Evolutionary conservation across 2,888 invertebrate genomes (phyloP).

Genomic region (Anoncus sp.): DNA sequence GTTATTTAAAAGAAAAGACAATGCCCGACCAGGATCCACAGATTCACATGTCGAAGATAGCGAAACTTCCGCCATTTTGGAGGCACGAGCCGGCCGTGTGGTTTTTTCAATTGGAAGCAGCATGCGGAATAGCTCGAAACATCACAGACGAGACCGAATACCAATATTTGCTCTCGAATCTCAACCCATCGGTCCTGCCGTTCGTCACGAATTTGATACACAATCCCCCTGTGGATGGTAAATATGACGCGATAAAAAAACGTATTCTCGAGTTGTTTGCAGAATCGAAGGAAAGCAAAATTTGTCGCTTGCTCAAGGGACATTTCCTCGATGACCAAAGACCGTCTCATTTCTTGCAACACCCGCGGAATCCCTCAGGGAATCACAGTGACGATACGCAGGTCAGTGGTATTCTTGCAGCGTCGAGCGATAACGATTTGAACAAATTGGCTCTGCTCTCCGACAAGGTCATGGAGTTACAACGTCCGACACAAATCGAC

Average conservation of each 20-base stretch:
- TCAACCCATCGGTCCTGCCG: slow-evolving; percentile 1
- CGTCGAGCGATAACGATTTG: too few species aligned
- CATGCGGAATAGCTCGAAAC: not conserved
- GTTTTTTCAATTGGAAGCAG: slow-evolving; percentile 28
- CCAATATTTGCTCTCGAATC: slow-evolving; percentile 6
- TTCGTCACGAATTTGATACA: slow-evolving; percentile 22
- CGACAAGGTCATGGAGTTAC: too few species aligned
- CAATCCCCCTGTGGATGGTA: not conserved
- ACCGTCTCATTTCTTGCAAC: slow-evolving; percentile 24
- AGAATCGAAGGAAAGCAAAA: slow-evolving; percentile 15
- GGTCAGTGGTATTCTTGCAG: too few species aligned
- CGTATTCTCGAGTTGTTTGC: slow-evolving; percentile 6
- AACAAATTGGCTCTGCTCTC: too few species aligned
- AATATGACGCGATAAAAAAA: slow-evolving; percentile 9
- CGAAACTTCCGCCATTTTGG: slow-evolving; percentile 22
- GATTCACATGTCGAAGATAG: not conserved
- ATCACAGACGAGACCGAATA: slow-evolving; percentile 7
- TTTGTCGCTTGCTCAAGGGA: slow-evolving; percentile 8
- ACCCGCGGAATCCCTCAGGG: slow-evolving; percentile 14
- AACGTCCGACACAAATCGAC: too few species aligned
- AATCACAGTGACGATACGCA: slow-evolving; percentile 1
- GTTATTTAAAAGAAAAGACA: too few species aligned
- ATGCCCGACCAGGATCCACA: not conserved
- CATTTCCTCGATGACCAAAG: slow-evolving; percentile 29
- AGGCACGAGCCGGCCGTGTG: slow-evolving; percentile 13